A percentile compares a stretch with the other conserved stretches of the same genome.
These are phyloP conservation scores for Hypotaenidia philippensis DNA, from an alignment of 2,797 vertebrate species.

Conservation along the genomic window DNA sequence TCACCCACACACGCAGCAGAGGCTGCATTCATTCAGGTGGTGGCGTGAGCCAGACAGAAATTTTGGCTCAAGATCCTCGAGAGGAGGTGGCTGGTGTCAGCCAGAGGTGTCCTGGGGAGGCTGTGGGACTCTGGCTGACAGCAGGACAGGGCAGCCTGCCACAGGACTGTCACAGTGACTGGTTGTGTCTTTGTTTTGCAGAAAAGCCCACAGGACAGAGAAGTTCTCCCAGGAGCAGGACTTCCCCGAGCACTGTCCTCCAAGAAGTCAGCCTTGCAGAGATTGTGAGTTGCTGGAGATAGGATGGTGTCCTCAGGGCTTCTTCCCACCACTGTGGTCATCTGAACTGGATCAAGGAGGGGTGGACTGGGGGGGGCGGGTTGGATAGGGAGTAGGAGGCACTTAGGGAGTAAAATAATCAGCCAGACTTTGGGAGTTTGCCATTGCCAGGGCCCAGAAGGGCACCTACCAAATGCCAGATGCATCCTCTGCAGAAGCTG, in stretches of 20 bases:
- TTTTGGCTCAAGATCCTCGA: not conserved
- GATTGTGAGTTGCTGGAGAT: slow-evolving; percentile 46
- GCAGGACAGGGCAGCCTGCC: not conserved
- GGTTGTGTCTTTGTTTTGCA: not conserved
- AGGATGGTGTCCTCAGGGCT: not conserved
- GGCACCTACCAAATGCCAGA: not conserved
- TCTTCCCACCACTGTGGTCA: not conserved
- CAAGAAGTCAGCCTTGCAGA: slow-evolving; percentile 67
- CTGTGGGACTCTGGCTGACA: fast-evolving
- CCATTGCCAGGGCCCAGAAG: not conserved
- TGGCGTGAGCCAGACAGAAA: not conserved
- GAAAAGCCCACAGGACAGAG: slow-evolving; percentile 51
- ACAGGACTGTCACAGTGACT: fast-evolving
- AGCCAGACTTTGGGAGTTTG: not conserved
- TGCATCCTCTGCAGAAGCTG: not conserved
- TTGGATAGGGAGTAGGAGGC: not conserved
- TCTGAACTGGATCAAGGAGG: not conserved
- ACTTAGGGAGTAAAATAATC: not conserved
- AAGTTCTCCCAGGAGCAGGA: slow-evolving; percentile 57
- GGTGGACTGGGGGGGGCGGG: no score
- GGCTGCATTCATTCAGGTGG: not conserved
- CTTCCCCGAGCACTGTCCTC: slow-evolving; percentile 45
- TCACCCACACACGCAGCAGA: fast-evolving
- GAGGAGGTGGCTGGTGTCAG: not conserved
- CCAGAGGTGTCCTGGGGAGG: not conserved